A percentile compares a stretch with the other conserved stretches of the same genome.
Conservation (phyloP, 1,140 invertebrate genomes). For the Drosophila takahashii region DNA sequence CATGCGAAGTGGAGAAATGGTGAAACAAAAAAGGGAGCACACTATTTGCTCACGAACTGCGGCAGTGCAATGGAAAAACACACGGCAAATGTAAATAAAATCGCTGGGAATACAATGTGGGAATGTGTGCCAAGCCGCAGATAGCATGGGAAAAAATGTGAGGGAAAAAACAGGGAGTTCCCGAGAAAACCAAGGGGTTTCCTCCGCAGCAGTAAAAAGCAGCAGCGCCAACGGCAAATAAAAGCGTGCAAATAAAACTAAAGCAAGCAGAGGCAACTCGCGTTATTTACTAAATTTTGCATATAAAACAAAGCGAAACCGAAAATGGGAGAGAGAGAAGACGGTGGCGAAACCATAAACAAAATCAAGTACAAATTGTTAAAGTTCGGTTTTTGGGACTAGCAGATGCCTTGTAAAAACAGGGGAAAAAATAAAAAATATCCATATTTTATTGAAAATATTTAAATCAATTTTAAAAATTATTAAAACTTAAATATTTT, state of each 20-base stretch:
- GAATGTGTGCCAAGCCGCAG: slow-evolving; percentile 52
- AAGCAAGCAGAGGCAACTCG: slow-evolving; percentile 68
- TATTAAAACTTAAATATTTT: no score
- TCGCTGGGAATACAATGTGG: slow-evolving; percentile 55
- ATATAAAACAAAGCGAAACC: slow-evolving; percentile 59
- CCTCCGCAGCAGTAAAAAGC: slow-evolving; percentile 64
- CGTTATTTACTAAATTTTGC: slow-evolving; percentile 81
- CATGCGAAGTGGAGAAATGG: slow-evolving; percentile 50
- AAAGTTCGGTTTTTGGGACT: slow-evolving; percentile 13
- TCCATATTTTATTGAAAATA: no score
- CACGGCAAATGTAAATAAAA: slow-evolving; percentile 77
- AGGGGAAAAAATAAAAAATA: no score
- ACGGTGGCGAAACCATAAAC: slow-evolving; percentile 28
- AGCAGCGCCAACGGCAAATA: slow-evolving; percentile 70
- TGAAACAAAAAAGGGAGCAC: background rate
- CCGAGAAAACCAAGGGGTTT: slow-evolving; percentile 2
- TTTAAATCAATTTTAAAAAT: no score
- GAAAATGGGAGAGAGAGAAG: slow-evolving; percentile 8
- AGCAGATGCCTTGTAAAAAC: background rate
- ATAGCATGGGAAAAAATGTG: slow-evolving; percentile 7
- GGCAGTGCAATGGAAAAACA: slow-evolving; percentile 75
- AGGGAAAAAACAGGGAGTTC: slow-evolving; percentile 5
- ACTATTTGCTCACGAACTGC: slow-evolving; percentile 69
- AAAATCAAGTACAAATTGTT: slow-evolving; percentile 37
- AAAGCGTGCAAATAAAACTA: slow-evolving; percentile 78